Conservation (phyloP, 2,113 vertebrate species). For the Upupa epops region DNA sequence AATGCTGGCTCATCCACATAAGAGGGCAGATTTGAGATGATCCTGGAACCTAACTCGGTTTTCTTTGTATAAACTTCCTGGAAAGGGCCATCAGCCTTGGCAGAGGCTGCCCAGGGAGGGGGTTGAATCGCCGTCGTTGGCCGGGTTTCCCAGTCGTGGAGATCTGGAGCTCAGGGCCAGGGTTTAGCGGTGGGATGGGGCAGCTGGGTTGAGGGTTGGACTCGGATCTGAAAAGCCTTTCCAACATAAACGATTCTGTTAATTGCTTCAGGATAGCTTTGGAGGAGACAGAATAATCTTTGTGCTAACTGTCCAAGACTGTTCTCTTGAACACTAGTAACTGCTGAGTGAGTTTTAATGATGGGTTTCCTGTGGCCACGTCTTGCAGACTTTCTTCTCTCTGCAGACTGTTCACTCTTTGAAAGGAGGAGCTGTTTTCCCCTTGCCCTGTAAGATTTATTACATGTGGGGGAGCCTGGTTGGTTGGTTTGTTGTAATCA, state of each 20-base stretch:
- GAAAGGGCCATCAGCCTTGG: too few species aligned
- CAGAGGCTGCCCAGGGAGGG: too few species aligned
- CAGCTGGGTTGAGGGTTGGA: too few species aligned
- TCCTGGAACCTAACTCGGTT: accelerated
- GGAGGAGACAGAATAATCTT: not conserved
- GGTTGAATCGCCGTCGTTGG: too few species aligned
- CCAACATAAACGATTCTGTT: too few species aligned
- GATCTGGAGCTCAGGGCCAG: too few species aligned
- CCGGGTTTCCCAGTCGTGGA: too few species aligned
- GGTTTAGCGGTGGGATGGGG: too few species aligned
- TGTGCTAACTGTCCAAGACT: slow-evolving; percentile 10
- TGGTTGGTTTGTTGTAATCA: slow-evolving; percentile 21
- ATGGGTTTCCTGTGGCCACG: not conserved
- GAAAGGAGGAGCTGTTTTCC: not conserved
- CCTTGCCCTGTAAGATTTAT: not conserved
- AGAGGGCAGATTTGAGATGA: not conserved
- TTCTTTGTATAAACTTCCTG: not conserved
- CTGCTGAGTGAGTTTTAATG: not conserved
- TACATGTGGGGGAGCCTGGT: not conserved
- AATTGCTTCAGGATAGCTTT: not conserved
- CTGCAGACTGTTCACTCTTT: not conserved
- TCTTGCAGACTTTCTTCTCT: slow-evolving; percentile 11
- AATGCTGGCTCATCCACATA: accelerated
- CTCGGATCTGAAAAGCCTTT: too few species aligned
- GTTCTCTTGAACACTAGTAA: not conserved